These are phyloP conservation scores for Griposia aprilina DNA, from an alignment of 2,888 invertebrate species.

Conservation along the genomic window DNA sequence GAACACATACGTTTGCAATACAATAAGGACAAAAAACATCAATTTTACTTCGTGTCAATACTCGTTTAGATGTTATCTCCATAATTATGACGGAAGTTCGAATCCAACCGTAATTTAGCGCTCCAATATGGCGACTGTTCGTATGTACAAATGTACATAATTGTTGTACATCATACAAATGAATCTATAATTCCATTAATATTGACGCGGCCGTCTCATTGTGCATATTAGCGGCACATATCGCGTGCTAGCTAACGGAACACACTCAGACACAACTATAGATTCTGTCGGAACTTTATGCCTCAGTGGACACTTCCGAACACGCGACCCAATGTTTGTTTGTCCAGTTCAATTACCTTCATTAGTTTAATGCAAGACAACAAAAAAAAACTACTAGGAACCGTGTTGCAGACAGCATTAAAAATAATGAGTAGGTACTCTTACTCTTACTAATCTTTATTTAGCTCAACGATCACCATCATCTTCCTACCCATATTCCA, in stretches of 20 bases:
- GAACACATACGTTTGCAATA: background rate
- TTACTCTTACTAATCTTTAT: background rate
- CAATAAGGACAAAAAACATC: background rate
- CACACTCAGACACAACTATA: constrained; percentile 29
- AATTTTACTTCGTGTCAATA: constrained; percentile 11
- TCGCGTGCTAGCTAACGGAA: constrained; percentile 63
- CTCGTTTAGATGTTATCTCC: constrained; percentile 32
- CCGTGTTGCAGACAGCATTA: background rate
- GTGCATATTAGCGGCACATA: constrained; percentile 43
- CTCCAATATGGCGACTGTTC: constrained; percentile 31
- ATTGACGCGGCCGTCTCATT: constrained; percentile 41
- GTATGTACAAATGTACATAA: background rate
- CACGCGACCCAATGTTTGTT: constrained; percentile 47
- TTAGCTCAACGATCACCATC: background rate
- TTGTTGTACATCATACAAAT: background rate
- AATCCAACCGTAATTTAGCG: constrained; percentile 48
- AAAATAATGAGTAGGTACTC: background rate
- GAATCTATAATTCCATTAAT: constrained; percentile 22
- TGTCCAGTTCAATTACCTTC: constrained; percentile 8
- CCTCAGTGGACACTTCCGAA: constrained; percentile 55
- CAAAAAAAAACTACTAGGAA: background rate
- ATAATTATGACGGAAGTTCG: constrained; percentile 24
- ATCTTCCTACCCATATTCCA: background rate
- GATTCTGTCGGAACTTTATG: constrained; percentile 43
- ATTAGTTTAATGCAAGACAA: constrained; percentile 1